These are phyloP conservation scores for Pseudococcus viburni DNA, from an alignment of 2,888 invertebrate species.

Conservation along the genomic window DNA sequence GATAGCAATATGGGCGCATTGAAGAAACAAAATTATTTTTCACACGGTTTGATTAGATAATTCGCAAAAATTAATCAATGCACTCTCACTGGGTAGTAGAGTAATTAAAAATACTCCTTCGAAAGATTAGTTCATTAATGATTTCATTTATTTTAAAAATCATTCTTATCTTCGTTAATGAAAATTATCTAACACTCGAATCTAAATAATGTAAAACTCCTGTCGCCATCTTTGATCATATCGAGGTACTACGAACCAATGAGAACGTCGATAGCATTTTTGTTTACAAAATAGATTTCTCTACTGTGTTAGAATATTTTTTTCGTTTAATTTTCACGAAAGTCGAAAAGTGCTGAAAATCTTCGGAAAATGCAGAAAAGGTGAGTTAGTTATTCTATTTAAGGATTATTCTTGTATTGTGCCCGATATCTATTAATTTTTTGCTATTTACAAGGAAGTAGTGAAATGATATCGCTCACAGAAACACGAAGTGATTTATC, in stretches of 20 bases:
- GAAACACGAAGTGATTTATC: too few relatives aligned
- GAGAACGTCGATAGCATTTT: background rate
- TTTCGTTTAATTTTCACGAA: too few relatives aligned
- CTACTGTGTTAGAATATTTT: background rate
- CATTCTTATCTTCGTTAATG: constrained; percentile 3
- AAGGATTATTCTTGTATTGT: too few relatives aligned
- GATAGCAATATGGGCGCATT: constrained; percentile 1
- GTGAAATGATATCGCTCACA: too few relatives aligned
- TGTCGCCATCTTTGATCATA: background rate
- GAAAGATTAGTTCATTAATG: background rate
- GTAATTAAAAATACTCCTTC: constrained; percentile 1
- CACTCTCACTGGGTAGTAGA: background rate
- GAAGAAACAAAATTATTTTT: background rate
- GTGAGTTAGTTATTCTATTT: too few relatives aligned
- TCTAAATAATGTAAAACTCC: background rate
- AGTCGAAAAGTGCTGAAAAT: too few relatives aligned
- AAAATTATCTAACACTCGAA: background rate
- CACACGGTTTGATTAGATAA: background rate
- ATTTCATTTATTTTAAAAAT: background rate
- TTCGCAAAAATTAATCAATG: background rate
- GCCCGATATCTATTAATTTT: too few relatives aligned
- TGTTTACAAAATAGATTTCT: background rate
- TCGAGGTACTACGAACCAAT: background rate
- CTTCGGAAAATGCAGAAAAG: too few relatives aligned
- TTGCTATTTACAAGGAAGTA: too few relatives aligned